These are phyloP conservation scores for Pachypeltis micranthus DNA, from an alignment of 1,140 invertebrate genomes.

Conservation along the genomic window DNA sequence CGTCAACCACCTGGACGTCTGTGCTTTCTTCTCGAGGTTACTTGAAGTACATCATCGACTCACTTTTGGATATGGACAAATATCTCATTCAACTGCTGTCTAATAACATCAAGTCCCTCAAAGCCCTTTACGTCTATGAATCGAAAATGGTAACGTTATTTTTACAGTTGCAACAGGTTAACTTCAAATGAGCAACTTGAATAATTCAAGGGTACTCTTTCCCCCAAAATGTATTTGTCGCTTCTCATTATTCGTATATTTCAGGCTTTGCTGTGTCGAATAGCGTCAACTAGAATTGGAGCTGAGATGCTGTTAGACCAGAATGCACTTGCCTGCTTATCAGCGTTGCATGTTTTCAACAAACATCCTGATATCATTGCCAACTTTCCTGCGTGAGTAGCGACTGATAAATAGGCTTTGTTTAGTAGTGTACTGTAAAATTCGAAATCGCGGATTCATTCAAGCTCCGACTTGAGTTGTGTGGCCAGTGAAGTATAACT, in stretches of 20 bases:
- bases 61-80: constrained; percentile 59
- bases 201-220: no score
- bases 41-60: constrained; percentile 70
- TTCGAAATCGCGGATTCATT: no score
- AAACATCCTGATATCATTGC: constrained; percentile 55
- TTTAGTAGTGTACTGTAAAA: no score
- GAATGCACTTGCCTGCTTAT: constrained; percentile 57
- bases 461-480: no score
- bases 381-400: constrained; percentile 18
- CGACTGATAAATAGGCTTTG: no score
- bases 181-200: no score
- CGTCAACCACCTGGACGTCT: constrained; percentile 56
- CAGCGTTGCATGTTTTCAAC: constrained; percentile 64
- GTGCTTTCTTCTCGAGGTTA: constrained; percentile 69
- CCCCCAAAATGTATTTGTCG: no score
- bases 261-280: constrained; percentile 55
- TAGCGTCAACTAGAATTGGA: constrained; percentile 56
- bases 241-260: constrained; percentile 16
- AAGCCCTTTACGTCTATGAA: constrained; percentile 74
- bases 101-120: constrained; percentile 51
- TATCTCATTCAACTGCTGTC: constrained; percentile 56
- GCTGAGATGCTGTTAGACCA: constrained; percentile 64
- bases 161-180: background rate
- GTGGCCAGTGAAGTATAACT: no score
- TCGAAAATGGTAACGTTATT: constrained; percentile 58